phyloP scores from a whole-genome alignment of 37 sponge, comb jelly and placozoan species.

The Beroe forskalii region DNA sequence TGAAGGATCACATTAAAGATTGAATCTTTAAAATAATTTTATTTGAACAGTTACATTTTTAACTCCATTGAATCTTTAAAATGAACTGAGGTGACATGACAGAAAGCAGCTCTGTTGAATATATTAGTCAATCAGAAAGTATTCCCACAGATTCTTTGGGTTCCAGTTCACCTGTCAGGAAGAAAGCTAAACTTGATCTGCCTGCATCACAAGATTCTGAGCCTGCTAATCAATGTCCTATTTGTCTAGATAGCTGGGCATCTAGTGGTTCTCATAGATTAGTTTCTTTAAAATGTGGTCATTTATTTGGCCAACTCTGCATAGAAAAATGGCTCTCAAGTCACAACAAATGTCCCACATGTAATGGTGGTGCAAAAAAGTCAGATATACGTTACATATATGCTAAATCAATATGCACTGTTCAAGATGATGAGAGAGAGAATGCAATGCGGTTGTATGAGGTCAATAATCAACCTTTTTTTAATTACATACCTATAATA shows the following conservation, averaged over 20 bases:
- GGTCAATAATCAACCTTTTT: background rate
- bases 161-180: slow-evolving; percentile 1
- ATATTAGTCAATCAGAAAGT: background rate
- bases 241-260: slow-evolving; percentile 40
- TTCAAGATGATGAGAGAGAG: slow-evolving; percentile 31
- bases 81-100: background rate
- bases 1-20: no score
- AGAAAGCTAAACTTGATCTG: slow-evolving; percentile 9
- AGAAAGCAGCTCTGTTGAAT: no score
- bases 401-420: slow-evolving; percentile 29
- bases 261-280: slow-evolving; percentile 50
- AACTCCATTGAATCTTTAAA: no score
- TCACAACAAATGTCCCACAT: background rate
- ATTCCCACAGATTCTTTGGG: background rate
- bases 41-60: no score
- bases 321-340: slow-evolving; percentile 45
- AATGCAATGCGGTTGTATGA: slow-evolving; percentile 11
- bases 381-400: slow-evolving; percentile 23
- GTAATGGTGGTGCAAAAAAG: slow-evolving; percentile 44
- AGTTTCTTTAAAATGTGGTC: slow-evolving; percentile 46
- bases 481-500: background rate
- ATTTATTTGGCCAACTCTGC: slow-evolving; percentile 51
- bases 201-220: background rate
- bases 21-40: no score
- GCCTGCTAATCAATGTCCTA: slow-evolving; percentile 31